Base-by-base conservation (phyloP, 2,888 invertebrate species). In the Thereva unica region DNA sequence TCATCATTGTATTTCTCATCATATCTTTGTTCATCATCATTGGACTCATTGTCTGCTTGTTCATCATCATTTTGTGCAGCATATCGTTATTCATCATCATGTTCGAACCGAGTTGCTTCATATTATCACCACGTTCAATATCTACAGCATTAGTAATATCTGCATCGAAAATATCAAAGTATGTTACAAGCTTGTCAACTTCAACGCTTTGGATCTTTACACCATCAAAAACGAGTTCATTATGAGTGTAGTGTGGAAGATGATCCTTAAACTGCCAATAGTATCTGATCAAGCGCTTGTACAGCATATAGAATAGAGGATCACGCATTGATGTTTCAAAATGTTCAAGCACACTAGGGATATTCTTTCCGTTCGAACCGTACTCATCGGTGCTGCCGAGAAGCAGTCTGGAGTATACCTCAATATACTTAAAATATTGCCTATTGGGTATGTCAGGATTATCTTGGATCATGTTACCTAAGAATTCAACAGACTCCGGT, bases 291-390 rank as follows among this genome's bases (percentile, higher is more conserved):
- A 89, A 82, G 67, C 85, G 85, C 78, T 88, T 86, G 76, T 87
- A 87, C 68, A 90, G 80, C 71, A 85, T 84, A 78, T 87, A 91
- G 84, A 89, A 90, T 53, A 87, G 83, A 34, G 91, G 91, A 76
- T 91, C 91, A 70, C 90, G 87, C 71, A 89, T 80, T 72, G 86
- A 85, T 4, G 89, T 88, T 74, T 85, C 84, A 74, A 85, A 86
- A 70, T 83, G 82, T 73, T 89, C 86, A 71, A 89, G 40, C n/a
- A 40, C 61, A 49, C 23, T 23, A 2, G 23, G 23, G 23, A 23
- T 23, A 23, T 23, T 23, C 23, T 23, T 23, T 23, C 23, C 23
- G 23, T 23, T 23, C 1, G 23, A 23, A 2, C 1, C 23, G 71
- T 73, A 42, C 5, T 78, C 76, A 34, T 73, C 67, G 4, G 56